Evolutionary conservation across 2,888 invertebrate species (phyloP), one percentile per base, ranked within the genome.

Genomic region (Panzeria rudis): DNA sequence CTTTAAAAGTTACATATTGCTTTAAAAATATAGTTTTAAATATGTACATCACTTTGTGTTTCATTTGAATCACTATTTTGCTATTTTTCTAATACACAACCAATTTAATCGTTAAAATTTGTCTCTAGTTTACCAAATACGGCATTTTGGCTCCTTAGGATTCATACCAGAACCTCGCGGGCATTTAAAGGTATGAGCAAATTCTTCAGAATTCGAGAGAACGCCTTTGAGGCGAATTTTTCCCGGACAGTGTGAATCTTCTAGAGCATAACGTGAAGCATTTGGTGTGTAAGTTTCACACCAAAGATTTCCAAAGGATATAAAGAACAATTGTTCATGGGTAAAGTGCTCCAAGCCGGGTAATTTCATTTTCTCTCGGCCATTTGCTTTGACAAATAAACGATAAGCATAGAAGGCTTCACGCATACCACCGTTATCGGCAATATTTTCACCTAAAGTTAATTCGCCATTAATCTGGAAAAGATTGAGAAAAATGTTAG

Each of bases 221-320:
- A 95, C 95, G 0, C 95, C 97, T 41, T 93, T 93, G 0, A 97
- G 94, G 25, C 97, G 93, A 84, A 96, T 93, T 87, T 93, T 93
- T 32, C 95, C 95, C 0, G 97, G 97, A 83, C 96, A 95, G 89
- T 97, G 97, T 64, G 95, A 95, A 88, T 97, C 97, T 79, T 94
- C 93, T 3, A 96, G 90, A 82, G 96, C 95, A 87, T 94, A 94
- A 59, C 93, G 93, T 9, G 96, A 90, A 0, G 95, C 94, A 38
- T 94, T 94, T 32, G 93, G 93, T 44, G 95, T 95, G 86, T 94
- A 94, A 38, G 95, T 94, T 90, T 97, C 97, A 91, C 98, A 98
- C 98, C 98, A 98, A 13, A 97, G 93, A 92, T 97, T 97, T 47
- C 96, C 97, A 92, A 95, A 97, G 0, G 96, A 95, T 35, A 97